Percentiles rank a stretch among this genome's conserved stretches.
phyloP scores from a whole-genome alignment of 2,113 vertebrate species.

The Lepus timidus region DNA sequence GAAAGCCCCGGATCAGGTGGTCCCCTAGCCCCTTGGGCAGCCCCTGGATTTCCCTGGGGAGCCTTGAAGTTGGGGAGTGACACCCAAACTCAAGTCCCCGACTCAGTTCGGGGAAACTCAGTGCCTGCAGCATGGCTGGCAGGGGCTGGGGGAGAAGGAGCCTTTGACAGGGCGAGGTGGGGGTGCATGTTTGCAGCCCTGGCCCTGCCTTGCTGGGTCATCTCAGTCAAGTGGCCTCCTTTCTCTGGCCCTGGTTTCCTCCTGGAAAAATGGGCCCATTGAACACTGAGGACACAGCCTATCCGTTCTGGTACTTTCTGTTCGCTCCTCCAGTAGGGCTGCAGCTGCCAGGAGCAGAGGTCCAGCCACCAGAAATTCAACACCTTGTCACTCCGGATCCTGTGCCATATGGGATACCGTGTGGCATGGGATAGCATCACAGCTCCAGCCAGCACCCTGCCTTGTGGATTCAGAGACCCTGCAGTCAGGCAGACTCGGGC shows the following conservation, averaged over 20 bases:
- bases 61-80: background rate
- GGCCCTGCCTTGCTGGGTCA: background rate
- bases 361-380: background rate
- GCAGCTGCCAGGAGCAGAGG: background rate
- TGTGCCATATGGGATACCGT: too few species aligned
- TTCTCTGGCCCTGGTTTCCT: background rate
- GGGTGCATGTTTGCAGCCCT: too few species aligned
- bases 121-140: too few species aligned
- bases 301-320: background rate
- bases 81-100: accelerated
- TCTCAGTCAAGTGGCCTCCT: background rate
- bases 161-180: background rate
- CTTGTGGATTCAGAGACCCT: background rate
- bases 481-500: too few species aligned
- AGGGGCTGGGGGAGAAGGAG: background rate
- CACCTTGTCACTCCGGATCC: too few species aligned
- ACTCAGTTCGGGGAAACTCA: background rate
- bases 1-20: background rate
- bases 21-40: background rate
- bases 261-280: background rate
- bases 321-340: background rate
- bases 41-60: background rate
- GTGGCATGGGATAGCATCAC: accelerated
- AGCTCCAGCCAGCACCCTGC: background rate
- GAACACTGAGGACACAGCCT: background rate